Conservation (phyloP, 1,140 invertebrate genomes). For the Hylaeus volcanicus region DNA sequence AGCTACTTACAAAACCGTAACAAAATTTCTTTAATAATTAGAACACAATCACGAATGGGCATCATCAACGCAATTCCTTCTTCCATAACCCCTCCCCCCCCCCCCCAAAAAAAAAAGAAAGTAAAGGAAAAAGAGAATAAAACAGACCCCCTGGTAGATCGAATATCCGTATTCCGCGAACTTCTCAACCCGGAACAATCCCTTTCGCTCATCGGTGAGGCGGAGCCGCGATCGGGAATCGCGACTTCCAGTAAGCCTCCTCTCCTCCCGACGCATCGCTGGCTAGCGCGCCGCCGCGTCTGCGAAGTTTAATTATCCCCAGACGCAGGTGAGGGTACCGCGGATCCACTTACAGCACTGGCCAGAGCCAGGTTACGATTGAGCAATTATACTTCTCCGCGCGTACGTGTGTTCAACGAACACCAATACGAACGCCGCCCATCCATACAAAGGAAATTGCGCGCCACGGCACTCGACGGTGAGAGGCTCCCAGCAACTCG, state of each 20-base stretch:
- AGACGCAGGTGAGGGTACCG: slow-evolving; percentile 38
- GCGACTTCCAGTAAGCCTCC: slow-evolving; percentile 27
- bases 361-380: slow-evolving; percentile 44
- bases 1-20: no score
- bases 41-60: neutral
- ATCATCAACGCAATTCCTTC: neutral
- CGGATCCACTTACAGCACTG: slow-evolving; percentile 48
- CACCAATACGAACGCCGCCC: neutral
- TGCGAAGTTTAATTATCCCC: slow-evolving; percentile 62
- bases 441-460: neutral
- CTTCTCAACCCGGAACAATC: neutral
- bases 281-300: slow-evolving; percentile 34
- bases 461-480: neutral
- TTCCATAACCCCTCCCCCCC: neutral
- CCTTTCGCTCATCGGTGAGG: neutral
- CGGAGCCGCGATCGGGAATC: slow-evolving; percentile 10
- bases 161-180: neutral
- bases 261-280: neutral
- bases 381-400: slow-evolving; percentile 53
- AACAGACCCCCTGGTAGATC: neutral
- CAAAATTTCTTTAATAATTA: no score
- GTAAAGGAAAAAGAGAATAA: neutral
- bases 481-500: neutral
- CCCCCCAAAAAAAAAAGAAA: neutral
- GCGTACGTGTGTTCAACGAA: neutral